Base-by-base conservation (phyloP, 2,797 vertebrate species). In the Hippocampus kuda region DNA sequence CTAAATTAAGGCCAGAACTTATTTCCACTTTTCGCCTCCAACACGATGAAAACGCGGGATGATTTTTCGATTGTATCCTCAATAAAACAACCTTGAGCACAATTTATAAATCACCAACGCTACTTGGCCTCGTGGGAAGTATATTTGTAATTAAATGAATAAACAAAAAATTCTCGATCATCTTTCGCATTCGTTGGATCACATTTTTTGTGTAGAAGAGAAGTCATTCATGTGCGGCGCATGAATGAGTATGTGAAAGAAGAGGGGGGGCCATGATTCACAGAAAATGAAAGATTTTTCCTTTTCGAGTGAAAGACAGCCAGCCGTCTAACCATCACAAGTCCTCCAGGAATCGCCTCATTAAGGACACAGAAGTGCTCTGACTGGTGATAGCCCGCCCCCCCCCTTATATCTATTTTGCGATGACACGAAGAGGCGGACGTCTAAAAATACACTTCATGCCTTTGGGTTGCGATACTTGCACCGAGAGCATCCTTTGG, bases 311-410 rank as follows among this genome's bases (percentile, higher is more conserved):
- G 70, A 73, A 44, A 34, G 26, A 56, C 46, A 51, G 64, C 49
- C 1, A 2, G 22, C 51, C 51, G 2, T 5, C 63, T 65, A 65
- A 65, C 51, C 74, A 73, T 71, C 73, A 69, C 77, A 72, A 70
- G 76, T 69, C 71, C 75, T 77, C 65, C 69, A 16, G 77, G 62
- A 77, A 78, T 73, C 20, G 46, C 53, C 69, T 84, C 59, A 80
- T 84, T 86, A 83, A 83, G 51, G 72, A 78, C 51, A 65, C 38
- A 54, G 66, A 78, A 72, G 76, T 67, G 73, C 80, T 83, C 75
- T 77, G 73, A 79, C 67, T 62, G 61, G 76, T 30, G 66, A 79
- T 72, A 73, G 69, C 11, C 24, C n/a, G 3, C 22, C 10, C 20
- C 20, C 30, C 30, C 30, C 42, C 62, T 64, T 24, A 42, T 44